Evolutionary conservation across 2,888 invertebrate species (phyloP), one percentile per base, ranked within the genome.

Genomic region (Limnephilus marmoratus): DNA sequence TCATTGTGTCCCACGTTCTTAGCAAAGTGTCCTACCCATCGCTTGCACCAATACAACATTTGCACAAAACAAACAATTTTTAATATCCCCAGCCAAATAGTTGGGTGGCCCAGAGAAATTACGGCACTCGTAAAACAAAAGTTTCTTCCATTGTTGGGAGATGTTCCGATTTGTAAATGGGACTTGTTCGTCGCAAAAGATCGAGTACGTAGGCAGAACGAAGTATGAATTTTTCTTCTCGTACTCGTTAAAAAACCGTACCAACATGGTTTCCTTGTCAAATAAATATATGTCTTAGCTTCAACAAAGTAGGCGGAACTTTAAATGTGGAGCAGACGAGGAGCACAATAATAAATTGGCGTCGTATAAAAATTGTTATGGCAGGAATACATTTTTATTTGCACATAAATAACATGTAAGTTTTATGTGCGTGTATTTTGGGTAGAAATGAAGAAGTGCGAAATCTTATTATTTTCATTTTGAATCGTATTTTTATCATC

Each of bases 141-240:
- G 85, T 85, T 85, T 68, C 68, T 85, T 85, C 41, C 85, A 85
- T 85, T 85, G 85, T 85, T 85, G 18, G 34, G 85, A 85, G 85
- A 85, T 85, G 34, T 85, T 37, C 85, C 41, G 85, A 37, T 85
- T 24, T 85, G 85, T 85, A 85, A 68, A 68, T 68, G 68, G 68
- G 68, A 68, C 68, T 68, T 24, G 68, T 68, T 68, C 24, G 9
- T 68, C 24, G 68, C 68, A 68, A 68, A 68, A 68, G n/a, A 24
- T 68, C 68, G 68, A 68, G 24, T n/a, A 68, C 68, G 68, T 68
- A 68, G 68, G 68, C 68, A 24, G 68, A 68, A 68, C 7, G 68
- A 68, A n/a, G 68, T 68, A 68, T 68, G 68, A 7, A 68, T 68
- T 24, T 68, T 68, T 24, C n/a, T 24, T 5, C n/a, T 68, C 68